Base-by-base conservation (phyloP, 2,797 vertebrate genomes). In the Rhynchonycteris naso region DNA sequence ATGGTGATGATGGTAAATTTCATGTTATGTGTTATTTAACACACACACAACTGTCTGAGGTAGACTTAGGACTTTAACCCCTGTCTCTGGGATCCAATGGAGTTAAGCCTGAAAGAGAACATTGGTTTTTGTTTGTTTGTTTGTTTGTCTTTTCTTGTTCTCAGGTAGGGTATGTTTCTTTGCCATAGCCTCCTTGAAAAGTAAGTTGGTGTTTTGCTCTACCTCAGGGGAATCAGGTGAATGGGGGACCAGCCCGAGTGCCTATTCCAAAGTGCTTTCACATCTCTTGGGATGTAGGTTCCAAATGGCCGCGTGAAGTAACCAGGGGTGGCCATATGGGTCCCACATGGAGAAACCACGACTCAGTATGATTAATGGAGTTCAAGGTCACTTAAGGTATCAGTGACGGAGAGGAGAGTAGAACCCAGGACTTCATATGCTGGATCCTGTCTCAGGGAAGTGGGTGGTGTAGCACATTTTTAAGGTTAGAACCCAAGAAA, bases 401-500 rank as follows among this genome's bases (percentile, higher is more conserved):
- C 43, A 22, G 21, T 47, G 65, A 66, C 7, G 12, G 28, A 33
- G 5, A 38, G 35, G 26, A 79, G 54, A n/a, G 11, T 19, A 58
- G 33, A 65, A 18, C 22, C 79, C 38, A 33, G 63, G 19, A 84
- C 61, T 76, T 89, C 54, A 1, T 21, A 14, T 30, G 43, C 65
- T 72, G n/a, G 43, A 16, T 43, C 15, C 24, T 9, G 26, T 22
- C n/a, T 52, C 22, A 71, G 47, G 43, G 38, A 50, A 43, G 24
- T 61, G 35, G 50, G 33, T 47, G 11, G 24, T 7, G 2, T 5
- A 66, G 50, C 14, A 63, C 56, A 35, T 59, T 88, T 84, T 78
- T 43, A 88, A 91, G 33, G 18, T 83, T 82, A 61, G 61, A 93
- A 72, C 35, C 26, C 12, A 35, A 94, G 50, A 78, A 93, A 95